Evolutionary conservation across 2,113 vertebrate species (phyloP).

Genomic region (Muscicapa adusta): DNA sequence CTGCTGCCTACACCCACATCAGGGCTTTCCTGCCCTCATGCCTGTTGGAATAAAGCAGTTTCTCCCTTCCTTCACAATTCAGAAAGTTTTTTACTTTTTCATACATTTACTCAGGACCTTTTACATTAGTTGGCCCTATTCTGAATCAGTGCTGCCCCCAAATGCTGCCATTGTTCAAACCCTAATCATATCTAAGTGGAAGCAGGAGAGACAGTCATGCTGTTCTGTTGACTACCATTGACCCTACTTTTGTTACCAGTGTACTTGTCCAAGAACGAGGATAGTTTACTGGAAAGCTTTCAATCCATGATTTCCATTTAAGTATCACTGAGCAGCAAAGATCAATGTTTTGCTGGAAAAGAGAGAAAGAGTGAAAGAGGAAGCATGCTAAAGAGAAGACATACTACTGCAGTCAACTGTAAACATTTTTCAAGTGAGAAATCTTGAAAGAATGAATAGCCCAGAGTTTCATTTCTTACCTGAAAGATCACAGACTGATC

Average conservation of each 20-base stretch:
- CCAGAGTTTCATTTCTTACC: neutral
- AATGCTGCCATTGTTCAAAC: neutral
- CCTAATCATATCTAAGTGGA: neutral
- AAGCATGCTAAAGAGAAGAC: neutral
- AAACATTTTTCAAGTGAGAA: neutral
- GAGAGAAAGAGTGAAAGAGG: neutral
- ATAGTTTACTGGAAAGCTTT: neutral
- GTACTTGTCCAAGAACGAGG: neutral
- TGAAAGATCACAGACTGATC: neutral
- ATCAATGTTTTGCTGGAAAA: neutral
- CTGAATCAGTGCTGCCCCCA: neutral
- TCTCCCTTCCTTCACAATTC: neutral
- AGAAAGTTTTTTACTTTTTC: neutral
- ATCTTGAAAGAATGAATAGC: neutral
- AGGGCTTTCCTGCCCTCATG: neutral
- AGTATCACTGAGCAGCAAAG: neutral
- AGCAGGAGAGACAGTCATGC: neutral
- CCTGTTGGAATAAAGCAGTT: neutral
- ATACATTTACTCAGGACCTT: neutral
- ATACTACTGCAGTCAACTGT: neutral
- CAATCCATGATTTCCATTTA: neutral
- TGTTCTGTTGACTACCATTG: neutral
- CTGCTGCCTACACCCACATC: neutral
- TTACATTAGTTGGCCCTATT: neutral
- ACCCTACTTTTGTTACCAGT: neutral